Evolutionary conservation across 1,140 invertebrate species (phyloP), one percentile per base, ranked within the genome.

Genomic region (Sitophilus oryzae): DNA sequence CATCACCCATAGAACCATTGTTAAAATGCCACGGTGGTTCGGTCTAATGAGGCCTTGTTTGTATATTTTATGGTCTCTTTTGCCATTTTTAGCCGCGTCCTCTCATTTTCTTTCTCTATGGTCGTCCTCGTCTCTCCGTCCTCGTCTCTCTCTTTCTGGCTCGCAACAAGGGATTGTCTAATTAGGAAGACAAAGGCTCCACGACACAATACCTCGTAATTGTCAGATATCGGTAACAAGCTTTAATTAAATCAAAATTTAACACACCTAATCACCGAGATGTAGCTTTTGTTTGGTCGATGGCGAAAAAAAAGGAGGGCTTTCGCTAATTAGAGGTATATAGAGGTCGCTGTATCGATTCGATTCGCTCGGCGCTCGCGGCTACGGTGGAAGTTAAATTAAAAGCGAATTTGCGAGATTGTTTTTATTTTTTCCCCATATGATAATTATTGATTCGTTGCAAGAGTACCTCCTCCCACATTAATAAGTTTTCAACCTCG

Each of bases 31-130:
- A 45, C 48, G 42, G 51, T 36, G 51, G 25, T 43, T 47, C 58
- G 58, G 56, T 59, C 62, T 65, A 65, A 65, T 65, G 63, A 65
- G 61, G 51, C 57, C 56, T 50, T 60, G 58, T 58, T 60, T 59
- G 56, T 63, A 59, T 62, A 65, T 62, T 65, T 65, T 65, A 65
- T 60, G 56, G 61, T 50, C 55, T 61, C 49, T 52, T 43, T 63
- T 59, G 59, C 63, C 56, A 65, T 65, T 65, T 65, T 65, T 65
- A 65, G 59, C 52, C 22, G 16, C 51, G 42, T 52, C 41, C 41
- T 30, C 25, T 6, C 25, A 6, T 11, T 30, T 11, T 30, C 25
- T 5, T 5, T 30, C 25, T 5, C 25, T 5, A 11, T 30, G 11
- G 5, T 30, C 25, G 25, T 11, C 11, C 25, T 30, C 25, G 25